Conservation (phyloP, 2,113 vertebrate genomes). For the Misgurnus mizolepis region DNA sequence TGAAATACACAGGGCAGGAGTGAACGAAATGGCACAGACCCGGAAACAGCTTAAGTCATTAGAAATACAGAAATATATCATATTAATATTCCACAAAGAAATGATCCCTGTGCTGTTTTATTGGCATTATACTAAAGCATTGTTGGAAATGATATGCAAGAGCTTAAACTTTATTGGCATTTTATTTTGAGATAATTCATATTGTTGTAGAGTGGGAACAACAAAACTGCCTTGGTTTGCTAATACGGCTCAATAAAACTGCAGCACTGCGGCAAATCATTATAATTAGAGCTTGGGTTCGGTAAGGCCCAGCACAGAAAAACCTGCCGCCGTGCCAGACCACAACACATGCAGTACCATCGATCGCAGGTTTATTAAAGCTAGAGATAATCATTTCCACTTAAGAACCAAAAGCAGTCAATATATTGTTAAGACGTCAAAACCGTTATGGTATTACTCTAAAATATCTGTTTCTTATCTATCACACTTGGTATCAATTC, state of each 20-base stretch:
- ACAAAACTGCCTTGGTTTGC: slow-evolving; percentile 5
- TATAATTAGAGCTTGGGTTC: slow-evolving; percentile 20
- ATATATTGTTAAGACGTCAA: slow-evolving; percentile 37
- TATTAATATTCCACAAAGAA: slow-evolving; percentile 18
- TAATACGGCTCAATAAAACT: slow-evolving; percentile 25
- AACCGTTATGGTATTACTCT: slow-evolving; percentile 54
- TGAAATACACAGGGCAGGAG: no score
- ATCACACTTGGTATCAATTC: slow-evolving; percentile 57
- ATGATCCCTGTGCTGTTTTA: slow-evolving; percentile 1
- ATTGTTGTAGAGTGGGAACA: slow-evolving; percentile 11
- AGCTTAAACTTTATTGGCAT: neutral
- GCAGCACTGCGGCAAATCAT: slow-evolving; percentile 7
- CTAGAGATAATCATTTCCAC: slow-evolving; percentile 32
- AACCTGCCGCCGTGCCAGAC: neutral
- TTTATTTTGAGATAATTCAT: slow-evolving; percentile 29
- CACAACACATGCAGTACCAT: slow-evolving; percentile 21
- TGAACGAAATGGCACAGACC: no score
- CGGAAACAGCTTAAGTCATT: neutral
- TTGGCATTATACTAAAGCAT: slow-evolving; percentile 11
- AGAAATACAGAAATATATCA: slow-evolving; percentile 7
- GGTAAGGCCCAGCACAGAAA: slow-evolving; percentile 23
- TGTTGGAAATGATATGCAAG: neutral
- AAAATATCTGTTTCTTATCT: slow-evolving; percentile 68
- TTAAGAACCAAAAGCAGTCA: slow-evolving; percentile 27
- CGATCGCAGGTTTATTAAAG: slow-evolving; percentile 20